phyloP scores from a whole-genome alignment of 2,113 vertebrate species.

The Neogobius melanostomus region DNA sequence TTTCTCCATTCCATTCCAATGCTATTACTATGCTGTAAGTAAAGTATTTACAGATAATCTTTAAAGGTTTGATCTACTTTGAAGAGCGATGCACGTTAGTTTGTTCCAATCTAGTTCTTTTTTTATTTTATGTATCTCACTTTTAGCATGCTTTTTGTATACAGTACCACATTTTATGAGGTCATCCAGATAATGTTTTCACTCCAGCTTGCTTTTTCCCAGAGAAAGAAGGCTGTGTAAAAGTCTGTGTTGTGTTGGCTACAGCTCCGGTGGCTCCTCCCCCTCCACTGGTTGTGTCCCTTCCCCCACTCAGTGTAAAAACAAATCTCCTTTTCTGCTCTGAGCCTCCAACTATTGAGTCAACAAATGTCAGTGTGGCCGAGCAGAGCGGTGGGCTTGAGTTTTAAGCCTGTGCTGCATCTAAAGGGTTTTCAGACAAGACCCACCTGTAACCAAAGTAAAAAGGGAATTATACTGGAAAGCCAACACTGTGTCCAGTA shows the following conservation, averaged over 20 bases:
- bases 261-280: constrained; percentile 56
- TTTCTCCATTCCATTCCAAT: too few relatives aligned
- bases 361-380: constrained; percentile 78
- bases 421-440: constrained; percentile 72
- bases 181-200: not conserved
- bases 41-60: too few relatives aligned
- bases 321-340: constrained; percentile 79
- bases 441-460: constrained; percentile 72
- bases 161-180: not conserved
- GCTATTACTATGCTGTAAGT: too few relatives aligned
- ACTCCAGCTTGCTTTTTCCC: not conserved
- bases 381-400: constrained; percentile 66
- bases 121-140: constrained; percentile 8
- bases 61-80: too few relatives aligned
- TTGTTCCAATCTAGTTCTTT: not conserved
- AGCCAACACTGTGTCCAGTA: not conserved
- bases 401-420: constrained; percentile 68
- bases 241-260: constrained; percentile 38
- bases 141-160: constrained; percentile 14
- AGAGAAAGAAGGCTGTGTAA: constrained; percentile 18
- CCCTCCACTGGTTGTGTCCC: constrained; percentile 48
- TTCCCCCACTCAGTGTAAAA: constrained; percentile 74
- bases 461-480: constrained; percentile 36
- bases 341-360: constrained; percentile 76
- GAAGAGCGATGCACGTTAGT: too few relatives aligned